Conservation (phyloP, 2,113 vertebrate species). For the Fulmarus glacialis region DNA sequence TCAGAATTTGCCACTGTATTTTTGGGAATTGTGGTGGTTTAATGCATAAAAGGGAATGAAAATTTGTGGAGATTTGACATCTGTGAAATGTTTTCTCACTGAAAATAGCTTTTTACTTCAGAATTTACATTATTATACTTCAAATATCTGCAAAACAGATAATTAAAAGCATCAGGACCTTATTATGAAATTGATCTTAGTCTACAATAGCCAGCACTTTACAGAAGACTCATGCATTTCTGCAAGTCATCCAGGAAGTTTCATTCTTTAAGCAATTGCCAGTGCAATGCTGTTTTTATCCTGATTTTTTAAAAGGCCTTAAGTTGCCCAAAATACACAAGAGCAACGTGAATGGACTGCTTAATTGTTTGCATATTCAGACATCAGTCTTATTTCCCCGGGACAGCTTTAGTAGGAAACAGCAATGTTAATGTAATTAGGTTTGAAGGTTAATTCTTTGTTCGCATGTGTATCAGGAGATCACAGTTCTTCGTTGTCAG, state of each 20-base stretch:
- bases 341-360: not conserved
- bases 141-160: not conserved
- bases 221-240: not conserved
- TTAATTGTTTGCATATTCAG: not conserved
- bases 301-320: not conserved
- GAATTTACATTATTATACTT: not conserved
- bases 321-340: not conserved
- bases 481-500: not conserved
- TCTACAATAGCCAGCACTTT: not conserved
- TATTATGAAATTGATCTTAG: not conserved
- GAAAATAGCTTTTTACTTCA: not conserved
- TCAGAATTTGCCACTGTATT: not conserved
- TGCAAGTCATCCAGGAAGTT: not conserved
- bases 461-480: accelerated
- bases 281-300: not conserved
- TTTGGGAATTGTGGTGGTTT: not conserved
- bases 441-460: slow-evolving; percentile 8
- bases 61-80: not conserved
- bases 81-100: not conserved
- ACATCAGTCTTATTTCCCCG: slow-evolving; percentile 9
- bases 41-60: not conserved
- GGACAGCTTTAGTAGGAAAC: not conserved
- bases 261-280: not conserved
- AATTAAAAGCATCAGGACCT: not conserved
- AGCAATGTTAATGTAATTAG: not conserved